phyloP scores from a whole-genome alignment of 1,140 invertebrate genomes.

The Papilio polyxenes region DNA sequence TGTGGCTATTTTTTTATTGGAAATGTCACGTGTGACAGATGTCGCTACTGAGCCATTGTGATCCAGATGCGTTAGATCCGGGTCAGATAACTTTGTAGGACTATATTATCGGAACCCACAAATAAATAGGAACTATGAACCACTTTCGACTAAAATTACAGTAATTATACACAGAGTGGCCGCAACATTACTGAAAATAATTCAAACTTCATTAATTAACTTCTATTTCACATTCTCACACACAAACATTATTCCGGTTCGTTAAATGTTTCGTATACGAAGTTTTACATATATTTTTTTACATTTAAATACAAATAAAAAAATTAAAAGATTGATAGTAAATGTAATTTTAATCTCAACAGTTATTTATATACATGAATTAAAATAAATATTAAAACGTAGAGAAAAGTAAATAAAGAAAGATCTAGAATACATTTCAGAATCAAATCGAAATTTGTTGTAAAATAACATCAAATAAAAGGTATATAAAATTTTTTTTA shows the following conservation, averaged over 20 bases:
- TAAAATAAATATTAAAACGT: neutral
- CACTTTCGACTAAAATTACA: constrained; percentile 55
- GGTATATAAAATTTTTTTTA: neutral
- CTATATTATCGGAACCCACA: constrained; percentile 36
- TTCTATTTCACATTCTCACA: constrained; percentile 20
- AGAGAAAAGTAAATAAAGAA: neutral
- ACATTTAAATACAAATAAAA: neutral
- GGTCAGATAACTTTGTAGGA: too few relatives aligned
- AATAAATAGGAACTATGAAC: constrained; percentile 73
- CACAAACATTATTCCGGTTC: neutral
- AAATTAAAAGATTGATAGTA: neutral
- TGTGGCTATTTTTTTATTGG: too few relatives aligned
- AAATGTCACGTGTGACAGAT: too few relatives aligned
- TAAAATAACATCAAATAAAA: neutral
- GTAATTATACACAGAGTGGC: constrained; percentile 56
- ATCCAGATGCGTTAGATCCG: too few relatives aligned
- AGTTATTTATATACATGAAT: neutral
- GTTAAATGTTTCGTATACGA: constrained; percentile 27
- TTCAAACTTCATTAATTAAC: neutral
- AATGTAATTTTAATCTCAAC: neutral
- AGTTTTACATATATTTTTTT: neutral
- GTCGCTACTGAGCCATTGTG: too few relatives aligned
- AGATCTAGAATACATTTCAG: neutral
- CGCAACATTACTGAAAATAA: constrained; percentile 47
- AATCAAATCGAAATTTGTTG: neutral